Base-by-base conservation (phyloP, 2,888 invertebrate genomes). In the Agrilus mali region DNA sequence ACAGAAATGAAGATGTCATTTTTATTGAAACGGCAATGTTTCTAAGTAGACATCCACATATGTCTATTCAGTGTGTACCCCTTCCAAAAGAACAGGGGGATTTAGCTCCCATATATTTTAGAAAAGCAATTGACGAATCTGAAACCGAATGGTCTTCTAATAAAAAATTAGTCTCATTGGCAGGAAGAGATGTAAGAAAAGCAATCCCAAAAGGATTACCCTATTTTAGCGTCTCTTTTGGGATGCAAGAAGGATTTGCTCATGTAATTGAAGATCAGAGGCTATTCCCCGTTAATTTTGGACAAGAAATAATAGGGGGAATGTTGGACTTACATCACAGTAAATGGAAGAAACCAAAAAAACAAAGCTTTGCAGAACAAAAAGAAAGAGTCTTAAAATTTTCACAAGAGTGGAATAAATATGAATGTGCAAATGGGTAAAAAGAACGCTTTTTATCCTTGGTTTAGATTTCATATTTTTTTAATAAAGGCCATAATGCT, bases 191-290 rank as follows among this genome's bases (percentile, higher is more conserved):
- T 61, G 72, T 97, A 16, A 74, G 90, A 35, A 77, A 76, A 59
- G 79, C 86, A 12, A 70, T 98, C 47, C 98, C 97, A 0, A 92
- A 88, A 66, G 93, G 92, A 0, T 74, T 98, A 50, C 87, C 96
- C 1, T 98, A 97, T 64, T 94, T 98, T 66, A 80, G 84, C 70
- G 86, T 98, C 0, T 84, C 90, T 65, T 97, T 97, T 71, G 95
- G 90, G 14, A 78, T 83, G 70, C 80, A 86, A 36, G 78, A 82
- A 41, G 97, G 97, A 1, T 97, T 85, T 70, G 97, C 94, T 38
- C 97, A 98, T 69, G 88, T 97, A 0, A 92, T 98, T 57, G 97
- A 98, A 69, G 89, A 97, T 65, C 87, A 90, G 60, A 73, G 79
- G 43, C 63, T 77, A 33, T 97, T 97, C 66, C 89, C 94, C 0